Conservation (phyloP, 2,113 vertebrate genomes). For the Tachysurus fulvidraco region DNA sequence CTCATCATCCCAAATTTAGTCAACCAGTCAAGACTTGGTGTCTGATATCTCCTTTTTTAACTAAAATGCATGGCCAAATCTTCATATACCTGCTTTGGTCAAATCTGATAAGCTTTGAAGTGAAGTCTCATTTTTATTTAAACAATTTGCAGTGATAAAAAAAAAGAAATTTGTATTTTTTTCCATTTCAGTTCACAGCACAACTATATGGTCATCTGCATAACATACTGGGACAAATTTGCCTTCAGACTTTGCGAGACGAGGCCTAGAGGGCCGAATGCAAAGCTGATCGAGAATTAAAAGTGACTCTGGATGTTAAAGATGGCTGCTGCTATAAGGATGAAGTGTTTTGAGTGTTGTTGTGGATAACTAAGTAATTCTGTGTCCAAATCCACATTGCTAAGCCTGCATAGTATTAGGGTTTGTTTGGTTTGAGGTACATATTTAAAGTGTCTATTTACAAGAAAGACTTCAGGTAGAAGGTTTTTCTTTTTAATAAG, state of each 20-base stretch:
- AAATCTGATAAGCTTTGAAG: not conserved
- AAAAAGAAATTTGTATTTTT: not conserved
- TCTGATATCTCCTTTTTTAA: not conserved
- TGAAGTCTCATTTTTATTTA: not conserved
- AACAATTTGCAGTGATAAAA: not conserved
- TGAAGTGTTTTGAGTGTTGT: not conserved
- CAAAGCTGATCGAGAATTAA: not conserved
- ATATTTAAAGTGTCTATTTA: not conserved
- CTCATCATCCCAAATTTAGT: not conserved
- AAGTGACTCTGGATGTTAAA: not conserved
- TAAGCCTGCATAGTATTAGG: not conserved
- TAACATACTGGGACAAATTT: not conserved
- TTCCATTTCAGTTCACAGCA: not conserved
- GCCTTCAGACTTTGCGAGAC: not conserved
- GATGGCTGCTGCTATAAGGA: not conserved
- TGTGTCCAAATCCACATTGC: not conserved
- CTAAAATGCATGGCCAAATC: not conserved
- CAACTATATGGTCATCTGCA: not conserved
- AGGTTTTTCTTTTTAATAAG: not conserved
- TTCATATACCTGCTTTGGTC: not conserved
- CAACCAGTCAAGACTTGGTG: not conserved
- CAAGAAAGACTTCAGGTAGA: not conserved
- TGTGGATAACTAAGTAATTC: not conserved
- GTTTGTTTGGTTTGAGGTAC: not conserved
- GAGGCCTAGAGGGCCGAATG: not conserved